Conservation (phyloP, 2,797 vertebrate genomes). For the Ispidina lecontei region DNA sequence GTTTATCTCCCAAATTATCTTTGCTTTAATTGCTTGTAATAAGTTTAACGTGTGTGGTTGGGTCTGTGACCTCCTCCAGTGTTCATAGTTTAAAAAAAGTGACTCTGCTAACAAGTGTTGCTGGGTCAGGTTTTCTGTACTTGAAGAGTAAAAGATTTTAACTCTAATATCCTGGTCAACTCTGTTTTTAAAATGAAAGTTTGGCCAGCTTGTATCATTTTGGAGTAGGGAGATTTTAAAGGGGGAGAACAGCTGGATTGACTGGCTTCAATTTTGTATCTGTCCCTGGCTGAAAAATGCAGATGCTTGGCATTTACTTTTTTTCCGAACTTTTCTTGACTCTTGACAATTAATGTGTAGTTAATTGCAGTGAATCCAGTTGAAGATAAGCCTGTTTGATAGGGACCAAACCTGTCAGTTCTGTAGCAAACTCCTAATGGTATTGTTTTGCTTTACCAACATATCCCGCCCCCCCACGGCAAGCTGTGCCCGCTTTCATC, state of each 20-base stretch:
- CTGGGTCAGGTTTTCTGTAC: neutral
- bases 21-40: conserved; percentile 27
- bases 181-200: neutral
- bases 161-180: neutral
- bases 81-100: neutral
- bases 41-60: conserved; percentile 27
- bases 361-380: neutral
- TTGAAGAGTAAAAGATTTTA: neutral
- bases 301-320: neutral
- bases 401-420: neutral
- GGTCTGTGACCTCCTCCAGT: conserved; percentile 2
- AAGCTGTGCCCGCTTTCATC: neutral
- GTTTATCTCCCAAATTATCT: conserved; percentile 59
- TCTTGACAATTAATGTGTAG: neutral
- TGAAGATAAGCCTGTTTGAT: accelerated
- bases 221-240: neutral
- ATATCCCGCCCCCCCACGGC: too few relatives aligned
- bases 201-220: neutral
- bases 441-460: neutral
- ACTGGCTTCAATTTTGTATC: neutral
- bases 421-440: neutral
- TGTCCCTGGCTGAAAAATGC: neutral
- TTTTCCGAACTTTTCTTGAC: neutral
- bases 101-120: neutral
- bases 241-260: neutral